Conservation (phyloP, 2,113 vertebrate genomes). For the Scytalopus superciliaris region DNA sequence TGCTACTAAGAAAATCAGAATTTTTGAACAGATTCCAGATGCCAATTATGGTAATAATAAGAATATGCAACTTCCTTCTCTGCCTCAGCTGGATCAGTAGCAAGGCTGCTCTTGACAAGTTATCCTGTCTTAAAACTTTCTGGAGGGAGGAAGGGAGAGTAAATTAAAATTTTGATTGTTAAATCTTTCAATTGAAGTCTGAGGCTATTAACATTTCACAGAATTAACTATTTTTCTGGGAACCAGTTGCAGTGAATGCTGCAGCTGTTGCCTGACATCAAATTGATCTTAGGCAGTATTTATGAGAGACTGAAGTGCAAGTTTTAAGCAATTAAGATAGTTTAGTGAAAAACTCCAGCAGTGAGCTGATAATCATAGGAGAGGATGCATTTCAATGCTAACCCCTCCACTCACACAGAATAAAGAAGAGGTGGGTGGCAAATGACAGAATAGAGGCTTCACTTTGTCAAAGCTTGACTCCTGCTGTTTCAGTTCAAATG, state of each 20-base stretch:
- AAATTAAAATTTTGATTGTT: constrained; percentile 54
- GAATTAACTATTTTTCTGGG: constrained; percentile 42
- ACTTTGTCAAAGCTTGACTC: neutral
- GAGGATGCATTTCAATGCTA: neutral
- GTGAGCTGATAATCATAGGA: neutral
- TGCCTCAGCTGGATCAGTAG: constrained; percentile 50
- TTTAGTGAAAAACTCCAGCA: constrained; percentile 18
- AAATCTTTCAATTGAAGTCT: constrained; percentile 35
- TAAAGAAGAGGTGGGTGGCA: neutral
- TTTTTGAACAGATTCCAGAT: constrained; percentile 73
- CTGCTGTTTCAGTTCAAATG: neutral
- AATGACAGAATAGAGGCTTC: neutral
- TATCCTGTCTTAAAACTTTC: constrained; percentile 33
- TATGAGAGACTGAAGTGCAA: constrained; percentile 10
- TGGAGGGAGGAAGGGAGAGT: neutral
- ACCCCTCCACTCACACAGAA: neutral
- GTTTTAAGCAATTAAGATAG: constrained; percentile 42
- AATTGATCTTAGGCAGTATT: constrained; percentile 43
- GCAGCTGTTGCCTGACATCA: constrained; percentile 10
- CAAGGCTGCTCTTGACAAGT: constrained; percentile 22
- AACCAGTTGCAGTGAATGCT: constrained; percentile 7
- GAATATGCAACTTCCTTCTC: constrained; percentile 38
- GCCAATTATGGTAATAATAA: constrained; percentile 71
- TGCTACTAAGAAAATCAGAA: constrained; percentile 66
- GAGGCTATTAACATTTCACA: constrained; percentile 45